Evolutionary conservation across 2,113 vertebrate species (phyloP), one percentile per base, ranked within the genome.

Genomic region (Sorex fumeus): DNA sequence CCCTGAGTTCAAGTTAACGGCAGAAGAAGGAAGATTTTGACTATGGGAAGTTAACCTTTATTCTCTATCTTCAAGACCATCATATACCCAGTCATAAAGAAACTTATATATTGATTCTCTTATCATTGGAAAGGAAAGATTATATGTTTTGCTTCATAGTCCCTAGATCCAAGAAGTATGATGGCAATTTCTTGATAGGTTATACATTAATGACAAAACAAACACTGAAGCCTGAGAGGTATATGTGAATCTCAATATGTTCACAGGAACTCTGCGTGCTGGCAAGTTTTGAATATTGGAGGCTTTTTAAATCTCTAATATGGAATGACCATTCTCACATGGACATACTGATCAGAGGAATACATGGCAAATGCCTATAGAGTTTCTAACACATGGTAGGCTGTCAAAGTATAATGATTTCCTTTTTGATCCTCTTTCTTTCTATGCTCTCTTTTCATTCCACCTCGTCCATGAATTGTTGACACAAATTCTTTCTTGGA

Each of bases 181-280:
- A 7, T 2, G 23, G 18, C 36, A 27, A 62, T 67, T 30, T 92
- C 18, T 45, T 72, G 6, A 70, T 5, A 83, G 71, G 15, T 67
- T 60, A 18, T 15, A 11, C 0, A 2, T 28, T 12, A 13, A 32
- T 30, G 23, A 28, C n/a, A 64, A 32, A 71, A 47, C 86, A 36
- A 70, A 78, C 19, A 57, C 77, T 12, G n/a, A 95, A 72, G 13
- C 27, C 57, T 50, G 25, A 10, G 2, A 34, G 15, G 43, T 8
- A 3, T 5, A 13, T 15, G 3, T 13, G 6, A 8, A 81, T 75
- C 25, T 43, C n/a, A 64, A 1, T 8, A 1, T 2, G 6, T 3
- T 9, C 32, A 30, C 16, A 25, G 3, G 47, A 45, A 25, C 11
- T 36, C 50, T 43, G 30, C 32, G 16, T 25, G 34, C 67, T 32